Evolutionary conservation across 2,113 vertebrate genomes (phyloP), one percentile per base, ranked within the genome.

Genomic region (Hippocampus barbouri): DNA sequence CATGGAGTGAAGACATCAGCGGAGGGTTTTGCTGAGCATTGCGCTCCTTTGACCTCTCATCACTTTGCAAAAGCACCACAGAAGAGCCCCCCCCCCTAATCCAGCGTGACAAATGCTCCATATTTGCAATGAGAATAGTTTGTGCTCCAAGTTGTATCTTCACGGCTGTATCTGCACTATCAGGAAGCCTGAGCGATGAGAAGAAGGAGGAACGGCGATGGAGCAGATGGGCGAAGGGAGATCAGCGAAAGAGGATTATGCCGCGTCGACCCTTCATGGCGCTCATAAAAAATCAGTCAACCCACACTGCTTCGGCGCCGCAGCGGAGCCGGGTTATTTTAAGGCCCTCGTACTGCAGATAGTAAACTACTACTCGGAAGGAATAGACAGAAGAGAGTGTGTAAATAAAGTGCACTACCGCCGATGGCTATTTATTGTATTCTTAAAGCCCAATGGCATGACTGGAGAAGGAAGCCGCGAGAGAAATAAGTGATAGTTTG

Each of bases 221-320:
- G 79, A 90, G 83, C 90, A 90, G 90, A 91, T 92, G 90, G 90
- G 89, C 78, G 57, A 84, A 78, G 76, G 82, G 83, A 89, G 90
- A 90, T 90, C 89, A 91, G 80, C 45, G 57, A 91, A 93, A 92
- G 91, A 91, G 91, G 91, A 93, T 93, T 92, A 93, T 70, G 74
- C 81, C 84, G 85, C 88, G 86, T 89, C 90, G 90, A 89, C 90
- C 87, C 86, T 90, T 90, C 90, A 91, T 82, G 77, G 74, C 79
- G 81, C 85, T 87, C 85, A 88, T 86, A 85, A 86, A 85, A 68
- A 89, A 86, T 90, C 83, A 84, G 89, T 89, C 82, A 86, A 80
- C 86, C 87, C 87, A 89, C 83, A 83, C 77, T 43, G 81, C 77
- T 77, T 68, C 72, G 10, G 76, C 79, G 72, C 77, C 75, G 67